phyloP scores from a whole-genome alignment of 2,113 vertebrate genomes.

The Gallinago paraguaiae region DNA sequence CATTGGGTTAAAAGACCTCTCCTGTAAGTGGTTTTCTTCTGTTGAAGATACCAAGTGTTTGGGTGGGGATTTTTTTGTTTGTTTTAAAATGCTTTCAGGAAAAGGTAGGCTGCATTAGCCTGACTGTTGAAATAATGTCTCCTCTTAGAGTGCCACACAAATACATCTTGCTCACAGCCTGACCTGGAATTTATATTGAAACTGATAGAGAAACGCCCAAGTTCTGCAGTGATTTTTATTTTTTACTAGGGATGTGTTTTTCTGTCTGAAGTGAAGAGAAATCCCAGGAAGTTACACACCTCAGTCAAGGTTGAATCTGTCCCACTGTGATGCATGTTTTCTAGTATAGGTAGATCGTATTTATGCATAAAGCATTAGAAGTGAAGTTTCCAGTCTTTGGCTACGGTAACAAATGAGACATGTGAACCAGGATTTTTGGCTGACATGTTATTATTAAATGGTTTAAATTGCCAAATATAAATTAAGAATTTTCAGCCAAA shows the following conservation, averaged over 20 bases:
- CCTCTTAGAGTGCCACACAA: neutral
- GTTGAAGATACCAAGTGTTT: neutral
- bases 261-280: neutral
- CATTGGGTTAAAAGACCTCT: neutral
- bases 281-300: neutral
- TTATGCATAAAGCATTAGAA: constrained; percentile 1
- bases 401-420: constrained; percentile 42
- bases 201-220: neutral
- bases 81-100: neutral
- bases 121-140: neutral
- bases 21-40: neutral
- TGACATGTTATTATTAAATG: neutral
- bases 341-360: neutral
- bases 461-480: neutral
- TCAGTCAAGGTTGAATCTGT: neutral
- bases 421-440: constrained; percentile 17
- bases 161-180: neutral
- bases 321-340: neutral
- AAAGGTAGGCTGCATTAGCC: neutral
- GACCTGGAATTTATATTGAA: neutral
- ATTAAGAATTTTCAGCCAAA: neutral
- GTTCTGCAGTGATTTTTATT: neutral
- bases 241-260: neutral
- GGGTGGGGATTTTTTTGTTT: neutral
- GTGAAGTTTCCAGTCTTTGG: constrained; percentile 44